Base-by-base conservation (phyloP, 2,888 invertebrate species). In the Oxytorus armatus region DNA sequence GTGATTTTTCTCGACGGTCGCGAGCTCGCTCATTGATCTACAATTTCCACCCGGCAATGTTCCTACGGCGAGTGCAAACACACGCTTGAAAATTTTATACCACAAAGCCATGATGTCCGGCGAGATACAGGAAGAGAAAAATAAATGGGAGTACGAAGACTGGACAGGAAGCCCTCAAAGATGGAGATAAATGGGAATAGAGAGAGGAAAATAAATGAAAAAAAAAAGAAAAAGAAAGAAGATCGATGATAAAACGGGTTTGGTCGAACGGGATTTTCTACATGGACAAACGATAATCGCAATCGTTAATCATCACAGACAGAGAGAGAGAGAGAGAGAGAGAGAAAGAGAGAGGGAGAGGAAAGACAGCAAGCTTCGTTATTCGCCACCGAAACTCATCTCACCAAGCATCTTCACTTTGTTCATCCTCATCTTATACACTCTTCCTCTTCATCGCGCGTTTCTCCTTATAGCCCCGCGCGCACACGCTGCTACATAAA, bases 341-440 rank as follows among this genome's bases (percentile, higher is more conserved):
- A 47, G 7, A 18, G n/a, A 57, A 23, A 53, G n/a, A n/a, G n/a
- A n/a, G n/a, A n/a, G n/a, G n/a, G n/a, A n/a, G n/a, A 3, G 14
- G 18, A 42, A 16, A 44, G 55, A 10, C 39, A 23, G 18, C 55
- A 11, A 66, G 39, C 65, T 77, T 77, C 63, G 77, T 80, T 80
- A 77, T 74, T 74, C 81, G 69, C 77, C 81, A 70, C 69, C 77
- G 65, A 81, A 81, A 81, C 57, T 81, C 81, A 77, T 81, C 81
- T 73, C 73, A 44, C 68, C 72, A 10, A 65, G 29, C 33, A 25
- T 59, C 39, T 36, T 55, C 63, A 65, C 65, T 72, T 61, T 77
- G 36, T 65, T 44, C 29, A 29, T 39, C 66, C 84, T 84, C 49
- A 53, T 77, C 68, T 10, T n/a, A 23, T 49, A 21, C n/a, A 23